Evolutionary conservation across 1,140 invertebrate genomes (phyloP).

Genomic region (Lysiphlebus fabarum): DNA sequence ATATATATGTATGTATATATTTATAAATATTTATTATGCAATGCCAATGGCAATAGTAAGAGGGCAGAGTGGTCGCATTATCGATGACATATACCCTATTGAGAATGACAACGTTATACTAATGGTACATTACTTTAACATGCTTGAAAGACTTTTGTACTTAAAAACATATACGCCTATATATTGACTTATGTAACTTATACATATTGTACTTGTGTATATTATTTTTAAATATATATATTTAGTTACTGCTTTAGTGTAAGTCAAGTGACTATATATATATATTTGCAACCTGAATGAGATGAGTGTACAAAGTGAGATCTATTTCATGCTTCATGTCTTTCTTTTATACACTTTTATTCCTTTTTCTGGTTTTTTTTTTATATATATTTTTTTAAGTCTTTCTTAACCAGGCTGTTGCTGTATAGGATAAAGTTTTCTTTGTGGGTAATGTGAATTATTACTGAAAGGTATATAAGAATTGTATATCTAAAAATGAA

Average conservation of each 20-base stretch:
- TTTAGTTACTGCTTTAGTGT: not conserved
- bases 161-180: not conserved
- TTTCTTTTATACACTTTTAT: too few species aligned
- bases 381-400: too few species aligned
- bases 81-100: slow-evolving; percentile 9
- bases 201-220: not conserved
- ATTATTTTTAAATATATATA: not conserved
- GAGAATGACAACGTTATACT: slow-evolving; percentile 5
- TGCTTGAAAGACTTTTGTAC: slow-evolving; percentile 9
- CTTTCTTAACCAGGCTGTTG: too few species aligned
- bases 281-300: not conserved
- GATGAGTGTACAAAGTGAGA: not conserved
- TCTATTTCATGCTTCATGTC: slow-evolving; percentile 1
- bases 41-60: too few species aligned
- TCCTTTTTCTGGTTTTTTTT: too few species aligned
- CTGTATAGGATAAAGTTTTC: too few species aligned
- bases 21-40: not conserved
- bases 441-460: too few species aligned
- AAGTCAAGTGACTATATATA: too few species aligned
- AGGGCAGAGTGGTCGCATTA: not conserved
- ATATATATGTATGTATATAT: too few species aligned
- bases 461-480: too few species aligned
- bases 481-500: too few species aligned
- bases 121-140: slow-evolving; percentile 5
- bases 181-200: slow-evolving; percentile 2